These are phyloP conservation scores for Enteromius fasciolatus DNA, from an alignment of 2,797 vertebrate species.

Conservation along the genomic window DNA sequence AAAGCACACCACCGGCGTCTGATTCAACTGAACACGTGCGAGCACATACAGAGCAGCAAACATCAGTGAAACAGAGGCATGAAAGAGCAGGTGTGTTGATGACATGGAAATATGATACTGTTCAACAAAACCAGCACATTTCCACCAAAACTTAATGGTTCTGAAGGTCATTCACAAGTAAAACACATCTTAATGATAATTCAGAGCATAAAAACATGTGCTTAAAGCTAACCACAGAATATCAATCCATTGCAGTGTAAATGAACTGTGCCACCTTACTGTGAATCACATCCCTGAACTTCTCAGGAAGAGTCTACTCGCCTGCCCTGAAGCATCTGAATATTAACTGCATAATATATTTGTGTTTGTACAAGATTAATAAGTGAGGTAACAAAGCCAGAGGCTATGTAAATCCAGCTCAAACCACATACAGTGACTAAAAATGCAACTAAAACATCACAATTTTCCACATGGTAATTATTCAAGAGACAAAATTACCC, in stretches of 20 bases:
- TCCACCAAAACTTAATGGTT: neutral
- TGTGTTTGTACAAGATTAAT: neutral
- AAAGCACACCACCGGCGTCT: neutral
- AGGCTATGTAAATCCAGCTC: neutral
- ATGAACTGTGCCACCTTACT: neutral
- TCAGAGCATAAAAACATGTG: slow-evolving; percentile 10
- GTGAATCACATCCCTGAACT: neutral
- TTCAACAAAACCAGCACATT: neutral
- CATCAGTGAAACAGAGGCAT: neutral
- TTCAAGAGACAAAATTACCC: neutral
- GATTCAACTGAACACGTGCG: neutral
- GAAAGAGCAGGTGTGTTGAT: neutral
- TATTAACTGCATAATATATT: neutral
- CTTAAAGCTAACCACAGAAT: neutral
- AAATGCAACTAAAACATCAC: neutral
- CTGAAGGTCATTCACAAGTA: neutral
- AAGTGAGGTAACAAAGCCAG: slow-evolving; percentile 11
- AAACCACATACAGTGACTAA: neutral
- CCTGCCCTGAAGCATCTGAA: neutral
- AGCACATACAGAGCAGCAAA: neutral
- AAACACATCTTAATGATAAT: neutral
- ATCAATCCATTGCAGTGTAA: neutral
- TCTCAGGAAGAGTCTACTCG: neutral
- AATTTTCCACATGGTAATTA: neutral
- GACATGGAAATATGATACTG: neutral